Conservation (phyloP, 2,888 invertebrate genomes). For the Patella ulyssiponensis region DNA sequence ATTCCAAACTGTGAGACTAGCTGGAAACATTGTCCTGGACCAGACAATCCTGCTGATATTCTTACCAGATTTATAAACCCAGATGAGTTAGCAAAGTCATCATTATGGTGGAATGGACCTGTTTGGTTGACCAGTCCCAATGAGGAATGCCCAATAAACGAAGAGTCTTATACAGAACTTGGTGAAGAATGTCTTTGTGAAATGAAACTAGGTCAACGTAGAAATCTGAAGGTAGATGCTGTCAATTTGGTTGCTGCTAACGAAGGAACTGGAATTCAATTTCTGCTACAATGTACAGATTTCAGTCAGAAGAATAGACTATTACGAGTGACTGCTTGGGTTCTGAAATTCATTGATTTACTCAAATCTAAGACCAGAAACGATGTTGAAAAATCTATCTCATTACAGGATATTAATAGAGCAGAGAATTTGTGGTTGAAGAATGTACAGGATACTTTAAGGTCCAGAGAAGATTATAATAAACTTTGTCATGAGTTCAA, state of each 20-base stretch:
- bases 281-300: not conserved
- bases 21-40: constrained; percentile 4
- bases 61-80: not conserved
- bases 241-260: not conserved
- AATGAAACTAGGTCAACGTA: not conserved
- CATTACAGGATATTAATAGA: not conserved
- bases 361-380: not conserved
- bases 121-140: not conserved
- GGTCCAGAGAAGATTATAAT: constrained; percentile 1
- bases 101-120: constrained; percentile 1
- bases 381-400: not conserved
- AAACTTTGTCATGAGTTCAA: not conserved
- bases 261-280: not conserved
- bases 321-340: not conserved
- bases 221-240: not conserved
- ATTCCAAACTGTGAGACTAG: not conserved
- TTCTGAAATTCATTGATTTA: constrained; percentile 1
- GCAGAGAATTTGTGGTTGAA: not conserved
- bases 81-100: not conserved
- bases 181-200: not conserved
- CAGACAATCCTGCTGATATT: not conserved
- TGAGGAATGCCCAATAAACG: not conserved
- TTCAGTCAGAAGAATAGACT: constrained; percentile 3
- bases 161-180: not conserved
- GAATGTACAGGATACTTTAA: not conserved